Conservation (phyloP, 1,140 invertebrate genomes). For the fruit fly (Drosophila melanogaster) region Release_6_plus_ISO1_MT NT_033779.5:13090001-13090500, state of each 20-base stretch:
- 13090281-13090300: slow-evolving; percentile 47
- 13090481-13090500: no score
- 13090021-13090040: slow-evolving; percentile 15
- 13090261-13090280: slow-evolving; percentile 66
- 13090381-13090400: not conserved
- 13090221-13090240: slow-evolving; percentile 56
- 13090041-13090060: slow-evolving; percentile 62
- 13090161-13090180: slow-evolving; percentile 11
- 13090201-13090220: not conserved
- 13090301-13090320: slow-evolving; percentile 50
- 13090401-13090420: slow-evolving; percentile 10
- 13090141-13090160: slow-evolving; percentile 69
- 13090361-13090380: slow-evolving; percentile 31
- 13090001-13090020: slow-evolving; percentile 71
- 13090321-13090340: slow-evolving; percentile 67
- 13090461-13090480: not conserved
- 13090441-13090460: no score
- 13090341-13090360: slow-evolving; percentile 55
- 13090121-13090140: slow-evolving; percentile 69
- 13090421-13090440: not conserved
- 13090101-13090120: slow-evolving; percentile 44
- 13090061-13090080: slow-evolving; percentile 79
- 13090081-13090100: slow-evolving; percentile 78
- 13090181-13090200: not conserved
- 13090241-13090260: slow-evolving; percentile 78